phyloP scores from a whole-genome alignment of 2,888 invertebrate species.

The Amphipoea oculea region DNA sequence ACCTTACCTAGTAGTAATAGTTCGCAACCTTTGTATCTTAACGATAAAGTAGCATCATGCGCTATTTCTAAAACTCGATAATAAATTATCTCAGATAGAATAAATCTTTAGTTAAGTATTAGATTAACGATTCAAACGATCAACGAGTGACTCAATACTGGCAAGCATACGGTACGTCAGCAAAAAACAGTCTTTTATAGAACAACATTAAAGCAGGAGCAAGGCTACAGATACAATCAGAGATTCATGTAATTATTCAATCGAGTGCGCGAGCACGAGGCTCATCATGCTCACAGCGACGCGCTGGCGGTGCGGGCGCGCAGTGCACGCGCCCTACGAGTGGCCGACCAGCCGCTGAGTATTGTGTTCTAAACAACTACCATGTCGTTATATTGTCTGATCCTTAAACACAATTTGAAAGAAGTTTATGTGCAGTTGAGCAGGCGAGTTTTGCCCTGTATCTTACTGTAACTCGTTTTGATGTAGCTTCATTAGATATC shows the following conservation, averaged over 20 bases:
- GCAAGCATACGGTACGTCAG: conserved; percentile 25
- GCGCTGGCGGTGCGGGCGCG: conserved; percentile 47
- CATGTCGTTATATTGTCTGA: conserved; percentile 45
- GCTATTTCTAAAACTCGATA: conserved; percentile 17
- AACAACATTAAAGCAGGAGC: conserved; percentile 73
- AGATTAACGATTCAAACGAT: neutral
- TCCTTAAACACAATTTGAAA: conserved; percentile 40
- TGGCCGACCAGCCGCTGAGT: conserved; percentile 71
- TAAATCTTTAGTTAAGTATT: neutral
- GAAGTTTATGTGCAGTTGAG: conserved; percentile 15
- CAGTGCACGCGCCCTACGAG: conserved; percentile 80
- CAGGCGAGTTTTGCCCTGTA: conserved; percentile 10
- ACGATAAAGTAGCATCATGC: conserved; percentile 33
- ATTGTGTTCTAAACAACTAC: conserved; percentile 53
- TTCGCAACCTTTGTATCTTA: conserved; percentile 48
- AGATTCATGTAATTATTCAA: conserved; percentile 87
- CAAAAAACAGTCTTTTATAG: conserved; percentile 45
- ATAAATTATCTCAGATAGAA: conserved; percentile 2
- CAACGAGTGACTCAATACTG: conserved; percentile 30
- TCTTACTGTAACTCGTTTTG: neutral
- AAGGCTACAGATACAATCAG: conserved; percentile 79
- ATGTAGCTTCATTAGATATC: neutral
- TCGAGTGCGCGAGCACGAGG: conserved; percentile 84
- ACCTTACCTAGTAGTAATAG: conserved; percentile 45
- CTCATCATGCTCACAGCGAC: conserved; percentile 65